Percentiles rank a stretch among this genome's conserved stretches.
phyloP scores from a whole-genome alignment of 2,797 vertebrate genomes.

The Myotis daubentonii region DNA sequence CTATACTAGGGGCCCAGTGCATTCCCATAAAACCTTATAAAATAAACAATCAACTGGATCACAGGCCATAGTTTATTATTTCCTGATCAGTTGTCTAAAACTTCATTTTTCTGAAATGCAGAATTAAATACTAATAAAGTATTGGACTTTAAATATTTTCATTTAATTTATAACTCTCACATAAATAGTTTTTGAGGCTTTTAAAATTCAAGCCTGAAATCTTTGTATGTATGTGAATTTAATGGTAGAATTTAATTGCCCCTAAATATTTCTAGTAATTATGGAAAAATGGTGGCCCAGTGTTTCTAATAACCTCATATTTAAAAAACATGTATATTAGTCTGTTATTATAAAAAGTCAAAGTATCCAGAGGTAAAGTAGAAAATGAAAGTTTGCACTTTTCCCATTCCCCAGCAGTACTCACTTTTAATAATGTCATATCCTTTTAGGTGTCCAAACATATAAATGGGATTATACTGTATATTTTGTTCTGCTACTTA shows the following conservation, averaged over 20 bases:
- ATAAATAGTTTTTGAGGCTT: not conserved
- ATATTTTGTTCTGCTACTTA: not conserved
- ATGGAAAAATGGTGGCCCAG: not conserved
- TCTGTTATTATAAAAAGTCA: not conserved
- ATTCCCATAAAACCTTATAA: not conserved
- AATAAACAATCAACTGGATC: not conserved
- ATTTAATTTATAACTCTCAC: not conserved
- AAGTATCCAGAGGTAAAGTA: not conserved
- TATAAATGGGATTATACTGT: not conserved
- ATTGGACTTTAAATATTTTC: not conserved
- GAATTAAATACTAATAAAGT: not conserved
- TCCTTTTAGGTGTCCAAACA: not conserved
- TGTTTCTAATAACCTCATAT: not conserved
- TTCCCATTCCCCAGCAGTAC: not conserved
- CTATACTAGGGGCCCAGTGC: not conserved
- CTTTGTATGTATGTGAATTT: slow-evolving; percentile 10
- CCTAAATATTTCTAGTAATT: slow-evolving; percentile 28
- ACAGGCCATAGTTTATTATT: not conserved
- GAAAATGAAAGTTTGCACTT: not conserved
- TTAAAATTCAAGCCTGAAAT: slow-evolving; percentile 1
- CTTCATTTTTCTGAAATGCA: slow-evolving; percentile 9
- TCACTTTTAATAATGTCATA: not conserved
- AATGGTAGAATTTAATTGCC: not conserved
- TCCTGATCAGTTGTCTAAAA: not conserved
- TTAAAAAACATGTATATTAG: not conserved